These are phyloP conservation scores for Pseudanteris insignis DNA, from an alignment of 2,888 invertebrate genomes.

Conservation along the genomic window DNA sequence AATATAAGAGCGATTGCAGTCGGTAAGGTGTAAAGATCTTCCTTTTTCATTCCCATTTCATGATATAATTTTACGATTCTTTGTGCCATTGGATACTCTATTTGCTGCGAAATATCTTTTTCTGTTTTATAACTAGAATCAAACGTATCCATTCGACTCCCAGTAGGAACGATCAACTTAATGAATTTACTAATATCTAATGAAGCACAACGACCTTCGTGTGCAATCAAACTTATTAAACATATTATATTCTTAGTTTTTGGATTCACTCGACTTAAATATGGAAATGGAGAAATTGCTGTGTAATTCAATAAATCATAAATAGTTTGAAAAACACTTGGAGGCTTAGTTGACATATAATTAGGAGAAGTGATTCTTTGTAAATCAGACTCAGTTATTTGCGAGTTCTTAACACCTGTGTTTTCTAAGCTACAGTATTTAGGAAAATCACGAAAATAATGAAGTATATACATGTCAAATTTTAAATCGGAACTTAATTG, in stretches of 20 bases:
- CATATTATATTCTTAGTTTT: slow-evolving; percentile 79
- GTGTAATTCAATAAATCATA: slow-evolving; percentile 72
- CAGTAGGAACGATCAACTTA: slow-evolving; percentile 60
- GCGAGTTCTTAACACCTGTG: slow-evolving; percentile 57
- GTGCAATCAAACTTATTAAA: slow-evolving; percentile 68
- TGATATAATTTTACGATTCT: slow-evolving; percentile 60
- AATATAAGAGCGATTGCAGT: slow-evolving; percentile 76
- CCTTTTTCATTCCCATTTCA: slow-evolving; percentile 69
- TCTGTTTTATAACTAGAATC: slow-evolving; percentile 52
- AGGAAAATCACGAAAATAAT: slow-evolving; percentile 90
- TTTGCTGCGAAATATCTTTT: slow-evolving; percentile 51
- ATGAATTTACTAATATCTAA: slow-evolving; percentile 57
- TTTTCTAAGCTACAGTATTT: slow-evolving; percentile 67
- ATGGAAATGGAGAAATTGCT: slow-evolving; percentile 73
- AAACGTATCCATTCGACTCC: slow-evolving; percentile 60
- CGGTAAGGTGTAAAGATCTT: slow-evolving; percentile 78
- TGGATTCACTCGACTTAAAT: slow-evolving; percentile 77
- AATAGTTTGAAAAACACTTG: slow-evolving; percentile 78
- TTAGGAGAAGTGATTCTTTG: slow-evolving; percentile 72
- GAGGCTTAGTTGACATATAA: slow-evolving; percentile 73
- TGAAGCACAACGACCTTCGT: slow-evolving; percentile 48
- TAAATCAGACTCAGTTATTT: slow-evolving; percentile 70
- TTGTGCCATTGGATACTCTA: slow-evolving; percentile 57
- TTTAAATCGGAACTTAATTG: slow-evolving; percentile 81
- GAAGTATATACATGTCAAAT: slow-evolving; percentile 75